phyloP scores from a whole-genome alignment of 2,113 vertebrate species.

The Silurus meridionalis region DNA sequence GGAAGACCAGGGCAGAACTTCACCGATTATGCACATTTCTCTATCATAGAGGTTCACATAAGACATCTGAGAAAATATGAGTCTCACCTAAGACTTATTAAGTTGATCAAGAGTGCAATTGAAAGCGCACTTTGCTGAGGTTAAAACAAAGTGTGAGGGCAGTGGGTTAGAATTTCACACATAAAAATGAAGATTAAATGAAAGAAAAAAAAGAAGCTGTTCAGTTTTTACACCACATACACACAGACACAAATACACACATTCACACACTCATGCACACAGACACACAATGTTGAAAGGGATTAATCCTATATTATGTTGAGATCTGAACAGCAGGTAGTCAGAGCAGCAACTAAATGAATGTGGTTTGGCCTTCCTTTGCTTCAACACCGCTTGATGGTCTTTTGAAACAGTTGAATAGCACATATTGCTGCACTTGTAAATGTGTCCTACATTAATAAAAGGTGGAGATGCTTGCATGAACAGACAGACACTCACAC shows the following conservation, averaged over 20 bases:
- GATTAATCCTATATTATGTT: slow-evolving; percentile 58
- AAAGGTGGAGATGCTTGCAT: slow-evolving; percentile 60
- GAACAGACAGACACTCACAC: slow-evolving; percentile 58
- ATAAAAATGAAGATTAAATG: slow-evolving; percentile 36
- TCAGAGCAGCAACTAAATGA: slow-evolving; percentile 61
- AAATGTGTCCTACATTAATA: slow-evolving; percentile 49
- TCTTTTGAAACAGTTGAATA: slow-evolving; percentile 67
- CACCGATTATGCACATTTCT: slow-evolving; percentile 10
- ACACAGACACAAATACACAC: background rate
- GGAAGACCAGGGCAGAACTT: background rate
- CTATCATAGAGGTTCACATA: background rate
- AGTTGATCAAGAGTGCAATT: slow-evolving; percentile 35
- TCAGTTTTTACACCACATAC: slow-evolving; percentile 24
- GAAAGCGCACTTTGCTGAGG: slow-evolving; percentile 16
- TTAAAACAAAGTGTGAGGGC: slow-evolving; percentile 22
- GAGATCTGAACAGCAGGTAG: slow-evolving; percentile 52
- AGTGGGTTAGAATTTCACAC: background rate
- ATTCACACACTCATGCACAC: background rate
- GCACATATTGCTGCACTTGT: slow-evolving; percentile 49
- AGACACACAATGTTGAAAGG: slow-evolving; percentile 53
- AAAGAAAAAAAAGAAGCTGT: slow-evolving; percentile 41
- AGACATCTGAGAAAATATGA: slow-evolving; percentile 15
- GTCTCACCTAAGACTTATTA: slow-evolving; percentile 24
- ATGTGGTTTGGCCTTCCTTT: slow-evolving; percentile 67
- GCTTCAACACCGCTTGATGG: slow-evolving; percentile 41